A percentile compares a stretch with the other conserved stretches of the same genome.
phyloP scores from a whole-genome alignment of 2,888 invertebrate genomes.

The Apomyelois bistriatella region DNA sequence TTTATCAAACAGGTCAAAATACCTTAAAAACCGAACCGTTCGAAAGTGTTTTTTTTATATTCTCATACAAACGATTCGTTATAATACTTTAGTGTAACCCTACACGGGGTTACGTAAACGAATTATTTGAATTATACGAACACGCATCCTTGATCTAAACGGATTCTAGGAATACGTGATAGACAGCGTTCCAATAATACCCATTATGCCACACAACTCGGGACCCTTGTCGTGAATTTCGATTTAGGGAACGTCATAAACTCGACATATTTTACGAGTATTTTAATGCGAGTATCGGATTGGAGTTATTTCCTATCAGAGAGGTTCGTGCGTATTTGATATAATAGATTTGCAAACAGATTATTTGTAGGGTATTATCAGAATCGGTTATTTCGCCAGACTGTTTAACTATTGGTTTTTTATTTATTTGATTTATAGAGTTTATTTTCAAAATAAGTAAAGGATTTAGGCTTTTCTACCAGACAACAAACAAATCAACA shows the following conservation, averaged over 20 bases:
- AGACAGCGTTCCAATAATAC: background rate
- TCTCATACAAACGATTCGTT: too few relatives aligned
- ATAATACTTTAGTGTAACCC: too few relatives aligned
- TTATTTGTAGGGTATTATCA: background rate
- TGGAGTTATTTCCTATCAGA: background rate
- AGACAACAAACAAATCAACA: too few relatives aligned
- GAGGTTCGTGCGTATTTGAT: background rate
- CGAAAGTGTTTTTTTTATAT: too few relatives aligned
- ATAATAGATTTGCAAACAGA: background rate
- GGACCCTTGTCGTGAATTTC: constrained; percentile 17
- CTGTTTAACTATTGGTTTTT: too few relatives aligned
- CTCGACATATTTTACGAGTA: constrained; percentile 3
- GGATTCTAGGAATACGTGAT: background rate
- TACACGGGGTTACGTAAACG: too few relatives aligned
- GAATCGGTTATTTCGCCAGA: too few relatives aligned
- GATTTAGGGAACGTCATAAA: constrained; percentile 5
- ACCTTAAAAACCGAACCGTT: too few relatives aligned
- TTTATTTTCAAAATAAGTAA: too few relatives aligned
- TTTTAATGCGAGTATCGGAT: constrained; percentile 1
- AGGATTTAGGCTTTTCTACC: too few relatives aligned
- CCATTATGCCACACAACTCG: background rate
- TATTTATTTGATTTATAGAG: too few relatives aligned
- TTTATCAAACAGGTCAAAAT: too few relatives aligned
- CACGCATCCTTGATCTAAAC: background rate
- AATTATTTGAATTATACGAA: background rate